Evolutionary conservation across 2,113 vertebrate genomes (phyloP).

Genomic region (Alexandromys fortis): DNA sequence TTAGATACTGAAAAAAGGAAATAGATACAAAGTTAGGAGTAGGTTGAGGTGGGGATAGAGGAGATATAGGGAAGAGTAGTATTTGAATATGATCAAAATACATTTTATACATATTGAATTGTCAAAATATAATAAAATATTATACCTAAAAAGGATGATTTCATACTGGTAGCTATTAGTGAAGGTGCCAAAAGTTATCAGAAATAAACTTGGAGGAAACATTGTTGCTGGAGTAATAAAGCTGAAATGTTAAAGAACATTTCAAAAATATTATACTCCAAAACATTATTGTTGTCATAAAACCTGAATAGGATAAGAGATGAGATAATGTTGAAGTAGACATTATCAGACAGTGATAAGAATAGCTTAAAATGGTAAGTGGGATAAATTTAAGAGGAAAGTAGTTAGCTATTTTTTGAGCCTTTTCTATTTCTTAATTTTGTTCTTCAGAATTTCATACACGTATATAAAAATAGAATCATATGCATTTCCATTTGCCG

Average conservation of each 20-base stretch:
- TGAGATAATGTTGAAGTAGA: not conserved
- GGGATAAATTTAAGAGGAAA: not conserved
- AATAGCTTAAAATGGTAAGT: not conserved
- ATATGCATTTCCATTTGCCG: not conserved
- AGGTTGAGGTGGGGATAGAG: not conserved
- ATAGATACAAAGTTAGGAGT: not conserved
- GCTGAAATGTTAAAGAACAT: constrained; percentile 19
- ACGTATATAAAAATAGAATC: not conserved
- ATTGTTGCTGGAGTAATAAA: not conserved
- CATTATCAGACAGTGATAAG: not conserved
- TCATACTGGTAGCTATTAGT: not conserved
- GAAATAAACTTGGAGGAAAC: not conserved
- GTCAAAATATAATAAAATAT: not conserved
- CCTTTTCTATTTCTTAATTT: not conserved
- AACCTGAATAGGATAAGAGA: constrained; percentile 6
- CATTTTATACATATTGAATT: not conserved
- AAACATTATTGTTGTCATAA: constrained; percentile 45
- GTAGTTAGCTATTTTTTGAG: not conserved
- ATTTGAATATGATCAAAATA: not conserved
- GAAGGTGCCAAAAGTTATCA: not conserved
- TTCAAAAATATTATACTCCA: constrained; percentile 11
- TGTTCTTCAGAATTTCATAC: not conserved
- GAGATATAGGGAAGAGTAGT: not conserved
- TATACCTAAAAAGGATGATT: not conserved
- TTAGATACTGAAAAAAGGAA: not conserved